Base-by-base conservation (phyloP, 2,888 invertebrate genomes). In the Anthophora plumipes region DNA sequence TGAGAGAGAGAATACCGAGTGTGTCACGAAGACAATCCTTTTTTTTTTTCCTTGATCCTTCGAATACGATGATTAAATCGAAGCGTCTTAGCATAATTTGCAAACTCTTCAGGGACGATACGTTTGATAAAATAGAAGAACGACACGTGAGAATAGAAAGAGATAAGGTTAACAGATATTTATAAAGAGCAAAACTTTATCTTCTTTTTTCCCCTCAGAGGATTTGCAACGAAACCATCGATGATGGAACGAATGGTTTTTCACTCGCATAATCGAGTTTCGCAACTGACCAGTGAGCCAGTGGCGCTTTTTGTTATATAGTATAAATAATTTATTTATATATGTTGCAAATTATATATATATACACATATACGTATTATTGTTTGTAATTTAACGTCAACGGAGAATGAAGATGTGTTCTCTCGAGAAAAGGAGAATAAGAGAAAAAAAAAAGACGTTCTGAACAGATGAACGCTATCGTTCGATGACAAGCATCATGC, bases 301-400 rank as follows among this genome's bases (percentile, higher is more conserved):
- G 68, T 68, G 59, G 63, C 82, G 20, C 25, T 63, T 76, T 85
- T 85, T 81, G 84, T 85, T 81, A 77, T 86, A 73, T 84, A 81
- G 64, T 79, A 76, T 86, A 82, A 82, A 82, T 83, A 83, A 78
- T 83, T 83, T 82, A 82, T 61, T 79, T 72, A 83, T 59, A 83
- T 73, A 84, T 83, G 76, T 85, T 76, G 76, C 71, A 77, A 82
- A 60, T 76, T 86, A 81, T 80, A 75, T 75, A 84, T 73, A 72
- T 68, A 73, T 71, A 82, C 57, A 69, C 41, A 73, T 74, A 72
- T 77, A 80, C 48, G 69, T 84, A 81, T 79, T 84, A 86, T 85
- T 85, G 84, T 70, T 83, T 68, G 59, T 74, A 78, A 78, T 74
- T 84, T 84, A 78, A 71, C 71, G 71, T 81, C 75, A 37, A 55